Conservation (phyloP, 2,797 vertebrate species). For the Leptodactylus fallax region DNA sequence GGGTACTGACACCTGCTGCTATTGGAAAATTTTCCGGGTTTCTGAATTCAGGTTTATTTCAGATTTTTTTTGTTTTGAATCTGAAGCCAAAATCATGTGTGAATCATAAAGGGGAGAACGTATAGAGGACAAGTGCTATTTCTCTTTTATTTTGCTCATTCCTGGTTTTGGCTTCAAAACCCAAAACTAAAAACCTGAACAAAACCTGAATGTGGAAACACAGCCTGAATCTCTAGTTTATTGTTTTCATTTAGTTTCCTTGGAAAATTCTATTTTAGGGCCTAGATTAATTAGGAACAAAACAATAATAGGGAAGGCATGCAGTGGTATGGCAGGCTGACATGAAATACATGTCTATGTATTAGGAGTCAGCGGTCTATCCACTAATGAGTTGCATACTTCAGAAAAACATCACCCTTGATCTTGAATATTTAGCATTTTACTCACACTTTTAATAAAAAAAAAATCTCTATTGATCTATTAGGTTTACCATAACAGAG, state of each 20-base stretch:
- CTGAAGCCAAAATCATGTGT: no score
- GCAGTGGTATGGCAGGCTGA: slow-evolving; percentile 67
- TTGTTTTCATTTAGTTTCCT: slow-evolving; percentile 43
- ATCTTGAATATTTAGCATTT: slow-evolving; percentile 7
- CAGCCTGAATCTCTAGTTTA: background rate
- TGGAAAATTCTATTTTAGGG: slow-evolving; percentile 32
- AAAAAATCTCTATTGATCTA: background rate
- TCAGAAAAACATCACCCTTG: slow-evolving; percentile 12
- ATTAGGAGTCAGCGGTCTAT: slow-evolving; percentile 65
- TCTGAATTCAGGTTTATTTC: no score
- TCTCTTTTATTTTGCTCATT: no score
- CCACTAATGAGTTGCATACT: slow-evolving; percentile 34
- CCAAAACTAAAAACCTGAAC: no score
- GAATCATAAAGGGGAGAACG: no score
- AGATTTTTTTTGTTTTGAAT: no score
- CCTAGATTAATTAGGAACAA: slow-evolving; percentile 67
- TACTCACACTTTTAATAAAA: background rate
- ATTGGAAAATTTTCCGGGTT: no score
- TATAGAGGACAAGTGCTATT: no score
- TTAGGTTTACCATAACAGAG: background rate
- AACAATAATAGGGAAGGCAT: slow-evolving; percentile 66
- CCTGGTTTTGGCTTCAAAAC: no score
- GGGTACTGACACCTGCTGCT: no score
- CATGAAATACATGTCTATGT: slow-evolving; percentile 59
- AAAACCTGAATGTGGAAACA: no score